These are phyloP conservation scores for Centropyge bicolor DNA, from an alignment of 2,797 vertebrate genomes.

Conservation along the genomic window DNA sequence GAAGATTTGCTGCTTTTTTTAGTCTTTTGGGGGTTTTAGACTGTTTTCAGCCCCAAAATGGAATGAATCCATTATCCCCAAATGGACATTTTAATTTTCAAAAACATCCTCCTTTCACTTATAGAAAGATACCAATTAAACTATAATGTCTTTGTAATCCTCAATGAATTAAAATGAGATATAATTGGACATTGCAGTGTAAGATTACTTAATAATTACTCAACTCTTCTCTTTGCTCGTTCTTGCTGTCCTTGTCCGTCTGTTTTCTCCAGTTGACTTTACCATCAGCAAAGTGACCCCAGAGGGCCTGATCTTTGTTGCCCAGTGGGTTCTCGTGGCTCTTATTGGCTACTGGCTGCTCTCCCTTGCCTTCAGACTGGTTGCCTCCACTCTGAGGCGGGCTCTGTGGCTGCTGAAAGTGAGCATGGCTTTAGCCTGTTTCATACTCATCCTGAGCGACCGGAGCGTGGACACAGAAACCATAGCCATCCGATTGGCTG, in stretches of 20 bases:
- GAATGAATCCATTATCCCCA: too few species aligned
- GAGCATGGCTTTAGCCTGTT: slow-evolving; percentile 62
- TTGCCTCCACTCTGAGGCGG: slow-evolving; percentile 69
- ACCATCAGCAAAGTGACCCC: slow-evolving; percentile 72
- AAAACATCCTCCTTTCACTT: too few species aligned
- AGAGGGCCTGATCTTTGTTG: slow-evolving; percentile 77
- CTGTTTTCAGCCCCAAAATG: too few species aligned
- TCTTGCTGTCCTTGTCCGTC: neutral
- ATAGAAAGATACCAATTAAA: too few species aligned
- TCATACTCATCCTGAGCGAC: slow-evolving; percentile 79
- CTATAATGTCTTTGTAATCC: too few species aligned
- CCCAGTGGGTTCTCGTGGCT: slow-evolving; percentile 78
- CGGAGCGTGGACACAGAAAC: slow-evolving; percentile 67
- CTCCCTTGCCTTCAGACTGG: slow-evolving; percentile 68
- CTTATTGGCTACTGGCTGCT: slow-evolving; percentile 80
- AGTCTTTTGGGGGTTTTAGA: neutral
- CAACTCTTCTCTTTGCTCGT: neutral
- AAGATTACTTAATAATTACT: neutral
- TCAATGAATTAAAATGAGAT: too few species aligned
- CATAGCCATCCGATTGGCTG: slow-evolving; percentile 73
- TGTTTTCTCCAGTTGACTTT: slow-evolving; percentile 57
- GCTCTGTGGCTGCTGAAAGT: slow-evolving; percentile 80
- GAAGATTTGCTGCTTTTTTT: neutral
- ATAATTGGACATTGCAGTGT: neutral
- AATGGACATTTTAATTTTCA: too few species aligned